Conservation (phyloP, 2,888 invertebrate species). For the Ochlodes sylvanus region DNA sequence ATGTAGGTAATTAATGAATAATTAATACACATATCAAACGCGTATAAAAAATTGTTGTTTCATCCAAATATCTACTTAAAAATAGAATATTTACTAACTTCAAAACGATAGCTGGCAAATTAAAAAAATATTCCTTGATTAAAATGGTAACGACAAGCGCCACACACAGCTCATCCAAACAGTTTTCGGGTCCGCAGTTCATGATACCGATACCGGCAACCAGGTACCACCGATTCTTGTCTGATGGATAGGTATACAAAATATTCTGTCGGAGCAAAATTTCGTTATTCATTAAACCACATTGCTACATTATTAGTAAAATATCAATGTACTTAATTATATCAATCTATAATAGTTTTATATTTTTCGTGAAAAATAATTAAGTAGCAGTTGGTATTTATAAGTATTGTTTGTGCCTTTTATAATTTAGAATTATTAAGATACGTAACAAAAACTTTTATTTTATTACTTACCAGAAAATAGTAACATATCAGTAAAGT, state of each 20-base stretch:
- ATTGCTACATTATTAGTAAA: no score
- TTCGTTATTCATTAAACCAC: neutral
- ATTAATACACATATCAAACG: no score
- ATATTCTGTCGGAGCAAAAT: slow-evolving; percentile 3
- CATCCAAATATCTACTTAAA: neutral
- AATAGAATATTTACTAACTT: slow-evolving; percentile 1
- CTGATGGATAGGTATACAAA: slow-evolving; percentile 24
- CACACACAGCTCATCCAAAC: slow-evolving; percentile 26
- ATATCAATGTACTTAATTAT: no score
- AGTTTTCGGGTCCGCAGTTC: slow-evolving; percentile 28
- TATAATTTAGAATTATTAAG: no score
- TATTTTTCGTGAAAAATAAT: no score
- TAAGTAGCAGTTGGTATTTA: no score
- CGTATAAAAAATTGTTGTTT: no score
- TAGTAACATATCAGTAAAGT: slow-evolving; percentile 3
- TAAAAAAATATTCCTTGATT: slow-evolving; percentile 11
- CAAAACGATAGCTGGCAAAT: neutral
- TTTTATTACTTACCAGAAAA: slow-evolving; percentile 24
- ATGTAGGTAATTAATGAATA: no score
- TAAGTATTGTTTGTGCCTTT: no score
- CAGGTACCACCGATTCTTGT: slow-evolving; percentile 27
- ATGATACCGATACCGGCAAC: slow-evolving; percentile 28
- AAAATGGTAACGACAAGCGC: neutral
- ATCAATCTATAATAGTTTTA: no score
- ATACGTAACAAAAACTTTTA: no score